These are phyloP conservation scores for Taphrorychus bicolor DNA, from an alignment of 2,888 invertebrate genomes.

Conservation along the genomic window DNA sequence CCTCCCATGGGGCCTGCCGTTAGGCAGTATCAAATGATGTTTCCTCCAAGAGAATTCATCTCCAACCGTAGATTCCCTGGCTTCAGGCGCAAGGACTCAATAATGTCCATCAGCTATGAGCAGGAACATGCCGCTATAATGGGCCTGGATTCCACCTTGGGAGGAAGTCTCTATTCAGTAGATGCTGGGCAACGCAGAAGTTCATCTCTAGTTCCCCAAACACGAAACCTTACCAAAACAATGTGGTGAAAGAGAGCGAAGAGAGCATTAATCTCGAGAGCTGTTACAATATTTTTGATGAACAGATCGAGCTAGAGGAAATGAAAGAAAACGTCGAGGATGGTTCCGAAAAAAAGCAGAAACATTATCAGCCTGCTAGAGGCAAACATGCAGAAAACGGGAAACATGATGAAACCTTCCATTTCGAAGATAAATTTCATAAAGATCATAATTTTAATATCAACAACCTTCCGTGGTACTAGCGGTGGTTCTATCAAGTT, in stretches of 20 bases:
- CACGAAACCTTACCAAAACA: conserved; percentile 38
- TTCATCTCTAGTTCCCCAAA: background rate
- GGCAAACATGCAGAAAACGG: background rate
- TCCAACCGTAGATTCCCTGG: conserved; percentile 24
- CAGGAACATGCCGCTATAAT: conserved; percentile 58
- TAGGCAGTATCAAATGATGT: conserved; percentile 27
- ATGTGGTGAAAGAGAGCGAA: conserved; percentile 66
- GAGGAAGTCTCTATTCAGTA: conserved; percentile 53
- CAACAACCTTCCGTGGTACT: conserved; percentile 33
- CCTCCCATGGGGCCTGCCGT: conserved; percentile 65
- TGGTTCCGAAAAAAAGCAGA: conserved; percentile 5
- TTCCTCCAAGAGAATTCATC: conserved; percentile 32
- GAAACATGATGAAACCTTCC: conserved; percentile 2
- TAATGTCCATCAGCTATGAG: conserved; percentile 54
- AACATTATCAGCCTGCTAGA: background rate
- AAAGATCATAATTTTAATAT: conserved; percentile 40
- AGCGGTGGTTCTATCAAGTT: conserved; percentile 52
- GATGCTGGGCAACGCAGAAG: conserved; percentile 36
- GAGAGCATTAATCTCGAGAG: conserved; percentile 65
- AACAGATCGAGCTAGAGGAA: conserved; percentile 2
- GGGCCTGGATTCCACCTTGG: conserved; percentile 58
- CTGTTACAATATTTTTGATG: conserved; percentile 66
- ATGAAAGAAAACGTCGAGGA: conserved; percentile 6
- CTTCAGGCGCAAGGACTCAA: conserved; percentile 40
- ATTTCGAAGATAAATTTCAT: conserved; percentile 31